A percentile compares a stretch with the other conserved stretches of the same genome.
These are phyloP conservation scores for Chydorus sphaericus DNA, from an alignment of 2,888 invertebrate species.

Conservation along the genomic window DNA sequence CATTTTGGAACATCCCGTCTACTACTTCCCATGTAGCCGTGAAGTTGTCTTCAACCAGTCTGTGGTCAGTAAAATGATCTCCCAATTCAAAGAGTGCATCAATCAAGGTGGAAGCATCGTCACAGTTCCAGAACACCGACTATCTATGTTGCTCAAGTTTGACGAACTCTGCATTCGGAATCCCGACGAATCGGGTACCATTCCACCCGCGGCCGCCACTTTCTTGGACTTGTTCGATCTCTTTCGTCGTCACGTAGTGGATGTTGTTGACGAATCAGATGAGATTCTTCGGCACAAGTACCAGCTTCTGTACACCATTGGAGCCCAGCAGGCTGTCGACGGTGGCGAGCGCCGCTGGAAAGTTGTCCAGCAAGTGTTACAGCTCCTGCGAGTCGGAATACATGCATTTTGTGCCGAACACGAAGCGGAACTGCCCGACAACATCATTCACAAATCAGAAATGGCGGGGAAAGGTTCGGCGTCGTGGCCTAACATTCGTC, in stretches of 20 bases:
- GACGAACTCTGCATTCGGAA: conserved; percentile 10
- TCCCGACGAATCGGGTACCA: background rate
- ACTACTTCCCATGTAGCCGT: conserved; percentile 17
- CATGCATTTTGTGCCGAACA: background rate
- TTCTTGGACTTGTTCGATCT: conserved; percentile 16
- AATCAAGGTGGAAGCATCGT: conserved; percentile 14
- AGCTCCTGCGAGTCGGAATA: background rate
- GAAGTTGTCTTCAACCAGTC: conserved; percentile 12
- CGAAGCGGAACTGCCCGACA: background rate
- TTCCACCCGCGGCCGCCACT: background rate
- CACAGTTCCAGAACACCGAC: conserved; percentile 17
- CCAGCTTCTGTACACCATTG: conserved; percentile 20
- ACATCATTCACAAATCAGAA: background rate
- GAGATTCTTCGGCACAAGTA: conserved; percentile 20
- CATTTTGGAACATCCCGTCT: conserved; percentile 16
- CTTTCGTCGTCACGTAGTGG: conserved; percentile 16
- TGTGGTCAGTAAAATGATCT: background rate
- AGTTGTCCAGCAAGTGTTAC: conserved; percentile 15
- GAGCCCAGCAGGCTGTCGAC: conserved; percentile 15
- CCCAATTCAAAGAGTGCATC: conserved; percentile 13
- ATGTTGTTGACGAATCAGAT: conserved; percentile 20
- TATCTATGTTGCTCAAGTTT: conserved; percentile 15
- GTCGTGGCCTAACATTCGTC: background rate
- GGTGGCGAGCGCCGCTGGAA: conserved; percentile 18
- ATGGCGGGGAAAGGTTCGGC: background rate